Evolutionary conservation across 1,140 invertebrate species (phyloP), one percentile per base, ranked within the genome.

Genomic region (Anagrus nilaparvatae): DNA sequence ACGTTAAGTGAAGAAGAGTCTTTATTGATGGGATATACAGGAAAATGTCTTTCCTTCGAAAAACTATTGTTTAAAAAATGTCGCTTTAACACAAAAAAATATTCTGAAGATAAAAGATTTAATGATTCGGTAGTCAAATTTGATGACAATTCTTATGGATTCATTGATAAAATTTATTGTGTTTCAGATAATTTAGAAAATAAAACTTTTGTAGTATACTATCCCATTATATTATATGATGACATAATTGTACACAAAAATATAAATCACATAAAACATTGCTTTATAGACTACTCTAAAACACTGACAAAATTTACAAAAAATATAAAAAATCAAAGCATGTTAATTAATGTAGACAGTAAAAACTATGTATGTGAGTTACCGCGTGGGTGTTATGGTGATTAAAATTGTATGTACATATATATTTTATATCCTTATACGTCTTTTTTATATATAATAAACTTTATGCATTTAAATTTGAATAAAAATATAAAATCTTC

Each of bases 71-170:
- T 31, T 30, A 28, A 49, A n/a, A 28, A 37, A 5, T 4, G 4
- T 8, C 31, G 47, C 20, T 46, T 28, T 28, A 42, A 34, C 13
- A 32, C 43, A 16, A 18, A 32, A 13, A 9, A 14, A 34, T 45
- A 49, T 17, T 21, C 14, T n/a, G 6, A 42, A 23, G 31, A 49
- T 18, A 18, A 38, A 14, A 49, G 40, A 46, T 40, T 42, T 28
- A 39, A 42, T 18, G 44, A 43, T 40, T 49, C 40, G 5, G 12
- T 46, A 4, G 20, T 43, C 25, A 20, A 34, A 40, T 30, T 19
- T n/a, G n/a, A 39, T 37, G 23, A 23, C 12, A 36, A 20, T 25
- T 5, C n/a, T 13, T 28, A 17, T 19, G 40, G 40, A 19, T 18
- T 43, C 18, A 42, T 49, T 14, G 21, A 12, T 6, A 41, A 41